phyloP scores from a whole-genome alignment of 92 coral and sea anemone genomes.

The Palythoa grandis region DNA sequence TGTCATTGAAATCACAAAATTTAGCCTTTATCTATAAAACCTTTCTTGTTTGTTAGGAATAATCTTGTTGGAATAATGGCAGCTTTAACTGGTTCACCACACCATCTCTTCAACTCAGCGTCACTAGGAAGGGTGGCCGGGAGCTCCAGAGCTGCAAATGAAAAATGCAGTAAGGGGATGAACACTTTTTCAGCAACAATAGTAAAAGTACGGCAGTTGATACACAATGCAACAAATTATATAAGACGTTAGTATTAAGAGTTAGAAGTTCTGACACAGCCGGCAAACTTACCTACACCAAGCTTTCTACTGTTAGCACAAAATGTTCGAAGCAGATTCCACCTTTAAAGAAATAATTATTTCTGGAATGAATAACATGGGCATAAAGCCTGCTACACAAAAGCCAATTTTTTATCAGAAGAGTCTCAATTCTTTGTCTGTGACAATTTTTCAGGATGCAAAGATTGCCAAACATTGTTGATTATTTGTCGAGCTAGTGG shows the following conservation, averaged over 20 bases:
- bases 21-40: conserved; percentile 22
- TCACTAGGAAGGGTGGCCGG: conserved; percentile 81
- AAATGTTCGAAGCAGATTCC: conserved; percentile 88
- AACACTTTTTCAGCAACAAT: background rate
- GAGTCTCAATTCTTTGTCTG: too few species aligned
- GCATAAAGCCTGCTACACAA: background rate
- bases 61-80: conserved; percentile 84
- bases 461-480: too few species aligned
- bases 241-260: background rate
- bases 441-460: too few species aligned
- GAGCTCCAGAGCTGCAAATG: conserved; percentile 80
- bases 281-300: conserved; percentile 76
- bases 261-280: background rate
- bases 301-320: conserved; percentile 88
- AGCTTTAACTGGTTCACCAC: conserved; percentile 95
- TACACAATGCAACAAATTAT: background rate
- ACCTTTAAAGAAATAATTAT: conserved; percentile 61
- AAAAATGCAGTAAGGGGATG: background rate
- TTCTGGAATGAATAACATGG: background rate
- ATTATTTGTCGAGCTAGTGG: too few species aligned
- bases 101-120: conserved; percentile 87
- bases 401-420: too few species aligned
- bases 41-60: conserved; percentile 94
- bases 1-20: conserved; percentile 26
- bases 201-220: background rate